phyloP scores from a whole-genome alignment of 1,140 invertebrate genomes.

The Nasonia giraulti region DNA sequence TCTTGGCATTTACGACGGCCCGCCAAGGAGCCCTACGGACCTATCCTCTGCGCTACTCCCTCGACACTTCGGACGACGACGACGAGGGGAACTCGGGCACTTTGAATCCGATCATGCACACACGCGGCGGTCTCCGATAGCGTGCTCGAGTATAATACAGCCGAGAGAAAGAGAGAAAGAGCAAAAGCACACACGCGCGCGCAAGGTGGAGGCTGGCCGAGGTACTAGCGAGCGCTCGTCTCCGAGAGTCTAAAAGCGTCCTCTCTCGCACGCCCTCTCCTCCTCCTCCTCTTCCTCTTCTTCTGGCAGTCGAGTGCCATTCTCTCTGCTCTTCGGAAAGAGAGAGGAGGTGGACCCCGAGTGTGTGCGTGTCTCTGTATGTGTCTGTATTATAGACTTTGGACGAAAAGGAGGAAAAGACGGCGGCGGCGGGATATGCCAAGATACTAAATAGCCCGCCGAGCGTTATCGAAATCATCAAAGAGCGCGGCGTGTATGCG shows the following conservation, averaged over 20 bases:
- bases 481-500: not conserved
- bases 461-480: not conserved
- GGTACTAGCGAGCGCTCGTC: slow-evolving; percentile 37
- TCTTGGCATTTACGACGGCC: not conserved
- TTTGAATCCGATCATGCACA: no score
- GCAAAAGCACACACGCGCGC: not conserved
- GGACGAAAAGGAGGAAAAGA: not conserved
- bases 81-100: no score
- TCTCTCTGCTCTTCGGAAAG: slow-evolving; percentile 24
- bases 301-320: slow-evolving; percentile 35
- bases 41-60: not conserved
- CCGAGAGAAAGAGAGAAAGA: not conserved
- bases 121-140: no score
- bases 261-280: slow-evolving; percentile 35
- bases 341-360: slow-evolving; percentile 8
- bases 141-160: no score
- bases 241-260: slow-evolving; percentile 47
- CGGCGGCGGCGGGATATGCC: slow-evolving; percentile 4
- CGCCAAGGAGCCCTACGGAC: slow-evolving; percentile 40
- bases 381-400: not conserved
- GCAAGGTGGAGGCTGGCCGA: slow-evolving; percentile 40
- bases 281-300: slow-evolving; percentile 40
- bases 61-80: not conserved
- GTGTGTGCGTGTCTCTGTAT: not conserved
- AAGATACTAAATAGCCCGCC: slow-evolving; percentile 40